Base-by-base conservation (phyloP, 2,888 invertebrate species). In the Acronicta alni region DNA sequence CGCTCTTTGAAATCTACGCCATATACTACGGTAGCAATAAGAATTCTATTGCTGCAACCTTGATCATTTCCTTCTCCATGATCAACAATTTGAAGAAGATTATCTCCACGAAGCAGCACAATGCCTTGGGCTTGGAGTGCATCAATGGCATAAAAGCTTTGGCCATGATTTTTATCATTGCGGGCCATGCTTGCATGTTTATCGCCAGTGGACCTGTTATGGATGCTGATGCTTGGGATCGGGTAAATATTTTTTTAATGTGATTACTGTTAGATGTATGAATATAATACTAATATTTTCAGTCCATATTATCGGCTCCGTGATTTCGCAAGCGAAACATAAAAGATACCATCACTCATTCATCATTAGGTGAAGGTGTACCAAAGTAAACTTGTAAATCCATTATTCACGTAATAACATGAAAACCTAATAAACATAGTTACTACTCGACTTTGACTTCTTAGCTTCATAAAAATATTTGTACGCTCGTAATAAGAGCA, bases 181-280 rank as follows among this genome's bases (percentile, higher is more conserved):
- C 92, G 35, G 96, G 96, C 0, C 97, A 97, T 81, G 95, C 96
- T 0, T 89, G 96, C 35, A 87, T 96, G 44, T 97, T 96, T 77
- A 94, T 96, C 43, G 94, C 96, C 17, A 95, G 96, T 77, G 96
- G 97, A 49, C 97, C 97, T 0, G 94, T 96, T 0, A 92, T 95
- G 85, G 97, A 97, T 81, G 93, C 94, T 14, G 93, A 94, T 62
- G 96, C 96, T 79, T 95, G 95, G 90, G 94, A 95, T 74, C 82
- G 95, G 84, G 96, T 96, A 87, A 89, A 88, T 75, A 43, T 45
- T 14, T 41, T 37, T 51, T 20, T n/a, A 26, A 7, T 43, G n/a
- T n/a, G n/a, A n/a, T n/a, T n/a, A n/a, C n/a, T n/a, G n/a, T n/a
- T n/a, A n/a, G n/a, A n/a, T n/a, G n/a, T n/a, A n/a, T n/a, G n/a